Evolutionary conservation across 2,888 invertebrate species (phyloP).

Genomic region (Globia sparganii): DNA sequence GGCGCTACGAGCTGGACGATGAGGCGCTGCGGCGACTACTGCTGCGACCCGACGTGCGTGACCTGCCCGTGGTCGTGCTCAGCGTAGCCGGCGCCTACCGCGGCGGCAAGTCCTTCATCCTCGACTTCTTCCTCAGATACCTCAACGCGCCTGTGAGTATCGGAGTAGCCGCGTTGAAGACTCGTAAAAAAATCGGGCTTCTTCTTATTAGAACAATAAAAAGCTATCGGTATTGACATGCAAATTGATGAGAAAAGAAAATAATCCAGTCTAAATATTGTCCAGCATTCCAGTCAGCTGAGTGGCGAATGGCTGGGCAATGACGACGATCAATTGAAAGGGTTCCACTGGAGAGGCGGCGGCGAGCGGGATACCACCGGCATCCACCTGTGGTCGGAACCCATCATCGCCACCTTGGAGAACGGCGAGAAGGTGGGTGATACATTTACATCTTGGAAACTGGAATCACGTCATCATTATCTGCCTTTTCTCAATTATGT

Average conservation of each 20-base stretch:
- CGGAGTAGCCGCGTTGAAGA: not conserved
- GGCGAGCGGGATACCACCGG: slow-evolving; percentile 98
- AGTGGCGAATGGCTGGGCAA: slow-evolving; percentile 91
- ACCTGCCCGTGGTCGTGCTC: slow-evolving; percentile 70
- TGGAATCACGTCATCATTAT: not conserved
- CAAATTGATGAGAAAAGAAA: not conserved
- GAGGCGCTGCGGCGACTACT: slow-evolving; percentile 62
- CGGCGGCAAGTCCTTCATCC: slow-evolving; percentile 76
- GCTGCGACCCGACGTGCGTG: slow-evolving; percentile 63
- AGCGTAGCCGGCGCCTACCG: slow-evolving; percentile 76
- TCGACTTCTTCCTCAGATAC: slow-evolving; percentile 75
- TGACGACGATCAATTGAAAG: slow-evolving; percentile 93
- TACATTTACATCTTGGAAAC: not conserved
- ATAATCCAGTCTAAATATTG: not conserved
- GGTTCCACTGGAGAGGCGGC: slow-evolving; percentile 98
- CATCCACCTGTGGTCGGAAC: slow-evolving; percentile 97
- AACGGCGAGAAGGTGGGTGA: slow-evolving; percentile 65
- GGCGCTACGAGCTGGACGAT: slow-evolving; percentile 64
- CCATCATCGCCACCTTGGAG: slow-evolving; percentile 92
- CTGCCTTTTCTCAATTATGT: too few species aligned
- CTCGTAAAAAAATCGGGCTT: not conserved
- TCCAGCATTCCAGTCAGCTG: slow-evolving; percentile 63
- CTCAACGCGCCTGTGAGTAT: slow-evolving; percentile 69
- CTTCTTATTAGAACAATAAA: not conserved
- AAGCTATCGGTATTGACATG: not conserved